Evolutionary conservation across 2,888 invertebrate genomes (phyloP).

Genomic region (Hoplodrina ambigua): DNA sequence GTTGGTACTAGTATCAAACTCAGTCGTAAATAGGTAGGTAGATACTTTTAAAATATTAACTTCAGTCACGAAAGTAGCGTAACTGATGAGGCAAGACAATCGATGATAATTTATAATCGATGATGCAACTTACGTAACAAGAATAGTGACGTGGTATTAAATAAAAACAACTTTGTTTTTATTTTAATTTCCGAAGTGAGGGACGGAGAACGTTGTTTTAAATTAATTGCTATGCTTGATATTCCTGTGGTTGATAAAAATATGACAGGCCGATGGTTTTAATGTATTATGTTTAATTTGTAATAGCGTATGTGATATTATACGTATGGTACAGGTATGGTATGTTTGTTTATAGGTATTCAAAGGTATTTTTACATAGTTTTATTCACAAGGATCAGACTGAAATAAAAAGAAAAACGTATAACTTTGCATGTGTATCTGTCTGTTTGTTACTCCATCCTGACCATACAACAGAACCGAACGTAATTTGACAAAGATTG

Average conservation of each 20-base stretch:
- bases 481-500: no score
- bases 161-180: slow-evolving; percentile 11
- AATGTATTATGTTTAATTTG: slow-evolving; percentile 27
- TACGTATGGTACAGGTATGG: no score
- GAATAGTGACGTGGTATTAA: slow-evolving; percentile 1
- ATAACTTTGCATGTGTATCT: no score
- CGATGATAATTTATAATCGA: slow-evolving; percentile 13
- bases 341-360: no score
- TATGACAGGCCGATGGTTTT: not conserved
- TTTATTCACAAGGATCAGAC: no score
- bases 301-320: not conserved
- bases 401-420: no score
- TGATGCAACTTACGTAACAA: slow-evolving; percentile 22
- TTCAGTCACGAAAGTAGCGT: slow-evolving; percentile 6
- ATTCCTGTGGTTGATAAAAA: slow-evolving; percentile 13
- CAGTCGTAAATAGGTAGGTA: not conserved
- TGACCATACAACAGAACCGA: no score
- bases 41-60: not conserved
- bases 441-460: no score
- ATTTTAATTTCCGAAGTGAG: not conserved
- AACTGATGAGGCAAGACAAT: slow-evolving; percentile 36
- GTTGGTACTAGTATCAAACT: slow-evolving; percentile 1
- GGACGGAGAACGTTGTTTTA: not conserved
- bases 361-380: no score
- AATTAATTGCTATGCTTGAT: slow-evolving; percentile 4